Base-by-base conservation (phyloP, 2,797 vertebrate species). In the Coluber constrictor region DNA sequence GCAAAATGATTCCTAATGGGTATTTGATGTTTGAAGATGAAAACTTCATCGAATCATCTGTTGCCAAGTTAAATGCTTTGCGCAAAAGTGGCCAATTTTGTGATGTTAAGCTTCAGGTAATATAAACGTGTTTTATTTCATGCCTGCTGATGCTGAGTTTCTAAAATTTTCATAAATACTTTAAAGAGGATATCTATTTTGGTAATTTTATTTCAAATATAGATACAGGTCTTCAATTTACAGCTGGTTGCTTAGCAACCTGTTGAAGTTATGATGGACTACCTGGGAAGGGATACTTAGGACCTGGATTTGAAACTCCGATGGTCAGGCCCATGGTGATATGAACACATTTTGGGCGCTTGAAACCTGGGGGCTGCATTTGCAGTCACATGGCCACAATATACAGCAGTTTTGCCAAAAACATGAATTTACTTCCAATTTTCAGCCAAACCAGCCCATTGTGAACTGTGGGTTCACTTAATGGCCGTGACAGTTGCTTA, bases 51-150 rank as follows among this genome's bases (percentile, higher is more conserved):
- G 99, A 99, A 95, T 99, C 99, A 32, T 99, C 99, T 10, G 99
- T 99, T 98, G 99, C 99, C 97, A 99, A 99, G 98, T 98, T 99
- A 98, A 99, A 99, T 1, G 99, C 99, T 96, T 98, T 99, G 96
- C 98, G 99, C 94, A 99, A 99, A 97, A 99, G 99, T 4, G 99
- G 99, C 79, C 99, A 99, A 97, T 99, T 99, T 98, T 99, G 99
- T 87, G 99, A 99, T 15, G 99, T 99, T 93, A 98, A 99, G 97
- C 98, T 99, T 93, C 99, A 99, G 99, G 99, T 99, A 98, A n/a
- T 93, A 94, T 51, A 95, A 83, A 93, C 79, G 20, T 56, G 15
- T 86, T 70, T 10, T 32, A 4, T 70, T 16, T 70, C 47, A 37
- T 51, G 61, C n/a, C 13, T 91, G 56, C 47, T 56, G 29, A 32